Evolutionary conservation across 2,888 invertebrate species (phyloP), one percentile per base, ranked within the genome.

Genomic region (Oegoconia quadripuncta): DNA sequence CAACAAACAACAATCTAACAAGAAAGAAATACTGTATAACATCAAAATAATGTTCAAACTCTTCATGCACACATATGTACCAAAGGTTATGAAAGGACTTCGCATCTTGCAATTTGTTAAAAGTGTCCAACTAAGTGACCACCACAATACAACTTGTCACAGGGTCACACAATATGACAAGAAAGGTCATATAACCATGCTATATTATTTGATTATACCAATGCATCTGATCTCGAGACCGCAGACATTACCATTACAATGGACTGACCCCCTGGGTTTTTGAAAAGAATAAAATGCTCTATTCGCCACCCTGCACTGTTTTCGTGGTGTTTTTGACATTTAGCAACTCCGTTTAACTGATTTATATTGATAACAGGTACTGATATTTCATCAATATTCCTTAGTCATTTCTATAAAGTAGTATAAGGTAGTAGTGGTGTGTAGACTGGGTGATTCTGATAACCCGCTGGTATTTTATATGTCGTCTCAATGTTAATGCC

Each of bases 121-220:
- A 27, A 58, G 49, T 33, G 55, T 44, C 43, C 44, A 42, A 48
- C 61, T 47, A 59, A 59, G 55, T 65, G 67, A 63, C 61, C 63
- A 55, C 15, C 39, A 63, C 52, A 67, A 61, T 59, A 44, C 66
- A 68, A 84, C 83, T 80, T 84, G 84, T 63, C 61, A 56, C 42
- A 58, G 64, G 81, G 81, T 81, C 79, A 83, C n/a, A n/a, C n/a
- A 48, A 50, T 33, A 34, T 41, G 55, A 76, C 71, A 74, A 80
- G 67, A 62, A 63, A 53, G 55, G 39, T 57, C 56, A 55, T 56
- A 58, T 14, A 51, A 53, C 46, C 49, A 50, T 51, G 44, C 47
- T 44, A 52, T 67, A 74, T 73, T n/a, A n/a, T n/a, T n/a, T 63
- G 69, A 72, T 69, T 69, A 57, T 63, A 59, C 65, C 64, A 55